These are phyloP conservation scores for Vespertilio murinus DNA, from an alignment of 2,797 vertebrate genomes.

Conservation along the genomic window DNA sequence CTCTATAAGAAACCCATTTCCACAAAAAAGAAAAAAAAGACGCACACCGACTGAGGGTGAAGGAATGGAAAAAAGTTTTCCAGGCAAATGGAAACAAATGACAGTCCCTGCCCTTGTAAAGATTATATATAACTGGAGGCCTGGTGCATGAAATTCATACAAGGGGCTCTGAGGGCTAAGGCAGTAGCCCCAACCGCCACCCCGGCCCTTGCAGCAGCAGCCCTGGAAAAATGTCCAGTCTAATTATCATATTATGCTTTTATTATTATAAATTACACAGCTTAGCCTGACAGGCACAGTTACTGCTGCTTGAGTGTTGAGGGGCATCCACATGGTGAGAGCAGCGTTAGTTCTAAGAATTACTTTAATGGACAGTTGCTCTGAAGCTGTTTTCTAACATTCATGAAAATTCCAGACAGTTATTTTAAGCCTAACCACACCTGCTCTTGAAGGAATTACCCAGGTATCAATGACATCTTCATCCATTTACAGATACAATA, in stretches of 20 bases:
- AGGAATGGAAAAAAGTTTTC: too few relatives aligned
- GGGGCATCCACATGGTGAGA: neutral
- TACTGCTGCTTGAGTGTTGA: neutral
- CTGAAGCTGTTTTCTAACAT: constrained; percentile 28
- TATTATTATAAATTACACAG: neutral
- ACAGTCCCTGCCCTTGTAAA: neutral
- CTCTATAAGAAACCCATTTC: too few relatives aligned
- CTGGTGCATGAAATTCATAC: too few relatives aligned
- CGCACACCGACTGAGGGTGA: too few relatives aligned
- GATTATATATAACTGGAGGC: neutral
- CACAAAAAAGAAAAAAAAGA: too few relatives aligned
- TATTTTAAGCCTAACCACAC: neutral
- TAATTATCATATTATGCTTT: too few relatives aligned
- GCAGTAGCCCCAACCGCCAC: too few relatives aligned
- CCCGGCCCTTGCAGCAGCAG: too few relatives aligned
- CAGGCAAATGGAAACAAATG: too few relatives aligned
- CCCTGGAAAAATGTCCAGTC: too few relatives aligned
- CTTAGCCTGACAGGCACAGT: neutral
- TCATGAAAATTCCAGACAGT: neutral
- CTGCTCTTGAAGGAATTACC: neutral
- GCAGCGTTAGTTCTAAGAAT: neutral
- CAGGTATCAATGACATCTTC: neutral
- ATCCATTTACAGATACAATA: neutral
- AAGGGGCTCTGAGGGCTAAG: too few relatives aligned
- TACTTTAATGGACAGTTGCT: neutral